Conservation (phyloP, 2,113 vertebrate genomes). For the Trematocara macrostoma region DNA sequence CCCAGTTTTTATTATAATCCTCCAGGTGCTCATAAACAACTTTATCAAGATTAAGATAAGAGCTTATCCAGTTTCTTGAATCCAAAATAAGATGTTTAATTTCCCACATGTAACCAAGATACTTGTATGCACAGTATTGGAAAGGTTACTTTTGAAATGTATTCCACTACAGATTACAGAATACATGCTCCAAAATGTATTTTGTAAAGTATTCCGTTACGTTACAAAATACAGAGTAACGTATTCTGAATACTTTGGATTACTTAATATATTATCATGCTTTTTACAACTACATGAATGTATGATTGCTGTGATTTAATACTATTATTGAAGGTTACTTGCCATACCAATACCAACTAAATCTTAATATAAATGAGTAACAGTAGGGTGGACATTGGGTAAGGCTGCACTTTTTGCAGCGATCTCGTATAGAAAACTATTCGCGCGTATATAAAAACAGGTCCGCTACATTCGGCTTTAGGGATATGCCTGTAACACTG, state of each 20-base stretch:
- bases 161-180: background rate
- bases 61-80: background rate
- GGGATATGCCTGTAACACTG: no score
- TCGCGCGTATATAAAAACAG: background rate
- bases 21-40: background rate
- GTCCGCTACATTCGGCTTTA: no score
- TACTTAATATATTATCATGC: background rate
- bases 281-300: background rate
- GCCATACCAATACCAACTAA: background rate
- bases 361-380: background rate
- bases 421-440: background rate
- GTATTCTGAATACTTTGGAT: background rate
- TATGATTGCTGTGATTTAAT: background rate
- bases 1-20: background rate
- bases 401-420: background rate
- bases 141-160: background rate
- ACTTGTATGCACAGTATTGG: background rate
- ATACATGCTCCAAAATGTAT: background rate
- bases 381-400: background rate
- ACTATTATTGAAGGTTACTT: background rate
- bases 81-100: background rate
- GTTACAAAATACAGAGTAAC: background rate
- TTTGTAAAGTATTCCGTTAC: fast-evolving
- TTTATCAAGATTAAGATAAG: background rate
- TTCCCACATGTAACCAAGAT: background rate